phyloP scores from a whole-genome alignment of 2,113 vertebrate genomes.

The Catagonus wagneri region DNA sequence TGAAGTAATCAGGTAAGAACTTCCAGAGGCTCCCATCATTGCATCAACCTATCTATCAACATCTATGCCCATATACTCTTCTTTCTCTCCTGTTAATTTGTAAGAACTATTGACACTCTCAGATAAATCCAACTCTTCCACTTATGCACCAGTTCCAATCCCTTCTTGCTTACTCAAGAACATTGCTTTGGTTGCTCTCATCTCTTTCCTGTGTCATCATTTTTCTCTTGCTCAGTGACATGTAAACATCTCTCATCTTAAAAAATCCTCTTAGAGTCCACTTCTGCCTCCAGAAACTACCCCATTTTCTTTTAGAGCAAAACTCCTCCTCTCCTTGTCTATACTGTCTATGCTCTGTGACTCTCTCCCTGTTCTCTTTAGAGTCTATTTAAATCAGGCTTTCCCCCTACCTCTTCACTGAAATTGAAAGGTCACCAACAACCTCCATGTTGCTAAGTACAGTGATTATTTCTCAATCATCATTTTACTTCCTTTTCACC shows the following conservation, averaged over 20 bases:
- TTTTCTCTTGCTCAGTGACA: slow-evolving; percentile 16
- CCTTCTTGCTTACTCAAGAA: neutral
- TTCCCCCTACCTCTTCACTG: neutral
- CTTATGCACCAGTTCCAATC: neutral
- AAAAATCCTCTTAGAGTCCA: neutral
- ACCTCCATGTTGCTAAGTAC: neutral
- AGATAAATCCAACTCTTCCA: neutral
- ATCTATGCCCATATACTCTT: neutral
- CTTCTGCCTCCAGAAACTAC: slow-evolving; percentile 24
- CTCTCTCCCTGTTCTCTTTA: neutral
- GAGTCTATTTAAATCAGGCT: neutral
- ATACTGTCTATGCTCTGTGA: neutral
- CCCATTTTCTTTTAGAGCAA: neutral
- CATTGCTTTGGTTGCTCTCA: neutral
- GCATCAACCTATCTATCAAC: neutral
- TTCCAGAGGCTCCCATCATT: neutral
- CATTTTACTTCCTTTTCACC: neutral
- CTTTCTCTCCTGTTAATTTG: neutral
- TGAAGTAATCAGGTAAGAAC: neutral
- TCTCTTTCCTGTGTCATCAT: neutral
- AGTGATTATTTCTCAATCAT: neutral
- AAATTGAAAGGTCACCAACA: slow-evolving; percentile 10
- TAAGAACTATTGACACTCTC: neutral
- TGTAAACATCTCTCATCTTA: slow-evolving; percentile 7
- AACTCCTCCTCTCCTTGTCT: neutral